Base-by-base conservation (phyloP, 2,888 invertebrate genomes). In the Dorcus parallelipipedus region DNA sequence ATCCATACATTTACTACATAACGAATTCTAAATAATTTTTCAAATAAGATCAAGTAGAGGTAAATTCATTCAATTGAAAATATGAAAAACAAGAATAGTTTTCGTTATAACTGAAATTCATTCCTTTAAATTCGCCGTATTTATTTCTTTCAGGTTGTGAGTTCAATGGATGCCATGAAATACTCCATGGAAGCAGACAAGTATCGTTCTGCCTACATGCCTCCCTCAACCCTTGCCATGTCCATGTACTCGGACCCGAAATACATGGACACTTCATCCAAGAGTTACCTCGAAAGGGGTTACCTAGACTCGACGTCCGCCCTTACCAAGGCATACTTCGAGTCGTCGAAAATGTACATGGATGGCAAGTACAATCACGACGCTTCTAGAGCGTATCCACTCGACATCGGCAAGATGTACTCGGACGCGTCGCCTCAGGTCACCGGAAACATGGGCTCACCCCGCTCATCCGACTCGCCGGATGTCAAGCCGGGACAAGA, bases 141-240 rank as follows among this genome's bases (percentile, higher is more conserved):
- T 55, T 50, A 50, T 49, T 74, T 80, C 76, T 83, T 83, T 1
- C 83, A 89, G 89, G 86, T 89, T 60, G 87, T 86, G 6, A 86
- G 86, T 51, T 83, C 89, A 62, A 89, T 90, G 88, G 90, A 90
- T 72, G 84, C 85, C 10, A 89, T 89, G 87, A 89, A 89, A 72
- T 89, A 90, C 74, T 87, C 89, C 8, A 84, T 89, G 80, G 89
- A 89, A 66, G 87, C 88, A 0, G 90, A 90, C 69, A 90, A 90
- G 69, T 90, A 90, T 76, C 82, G 90, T 54, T 85, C 86, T 20
- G 81, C 85, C 0, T 90, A 89, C 78, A 86, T 84, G 80, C 83
- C 84, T 1, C 83, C 84, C 2, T 82, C 82, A 42, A 81, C 82
- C n/a, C 74, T 83, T n/a, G 81, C 84, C 59, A 83, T 84, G 82